Percentiles rank a stretch among this genome's conserved stretches.
These are phyloP conservation scores for Seira sanloemensis DNA, from an alignment of 2,888 invertebrate genomes.

Conservation along the genomic window DNA sequence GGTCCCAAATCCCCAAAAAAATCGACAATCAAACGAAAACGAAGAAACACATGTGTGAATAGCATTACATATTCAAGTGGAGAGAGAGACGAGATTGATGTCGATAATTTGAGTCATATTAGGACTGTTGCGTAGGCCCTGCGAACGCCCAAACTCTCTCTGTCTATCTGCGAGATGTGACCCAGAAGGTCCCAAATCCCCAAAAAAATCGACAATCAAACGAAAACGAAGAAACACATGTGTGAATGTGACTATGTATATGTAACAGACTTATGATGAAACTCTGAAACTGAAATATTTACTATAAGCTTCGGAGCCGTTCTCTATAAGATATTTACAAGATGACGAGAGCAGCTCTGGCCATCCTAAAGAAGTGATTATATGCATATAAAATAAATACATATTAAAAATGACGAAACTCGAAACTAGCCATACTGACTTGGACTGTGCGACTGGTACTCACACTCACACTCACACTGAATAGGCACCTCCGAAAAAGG, in stretches of 20 bases:
- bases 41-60: conserved; percentile 5
- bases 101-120: conserved; percentile 73
- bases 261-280: background rate
- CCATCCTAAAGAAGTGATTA: conserved; percentile 21
- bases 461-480: too few species aligned
- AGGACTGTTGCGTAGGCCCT: conserved; percentile 72
- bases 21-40: background rate
- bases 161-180: conserved; percentile 67
- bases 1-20: conserved; percentile 50
- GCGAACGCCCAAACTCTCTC: conserved; percentile 19
- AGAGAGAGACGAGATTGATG: conserved; percentile 60
- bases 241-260: background rate
- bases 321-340: background rate
- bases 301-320: too few species aligned
- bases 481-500: conserved; percentile 73
- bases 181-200: conserved; percentile 70
- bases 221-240: background rate
- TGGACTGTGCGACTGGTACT: conserved; percentile 65
- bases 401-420: background rate
- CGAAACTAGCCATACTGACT: conserved; percentile 38
- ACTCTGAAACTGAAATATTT: too few species aligned
- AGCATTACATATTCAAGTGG: conserved; percentile 41
- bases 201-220: background rate
- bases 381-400: background rate
- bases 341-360: conserved; percentile 7